phyloP scores from a whole-genome alignment of 2,797 vertebrate genomes.

The Dryobates pubescens region DNA sequence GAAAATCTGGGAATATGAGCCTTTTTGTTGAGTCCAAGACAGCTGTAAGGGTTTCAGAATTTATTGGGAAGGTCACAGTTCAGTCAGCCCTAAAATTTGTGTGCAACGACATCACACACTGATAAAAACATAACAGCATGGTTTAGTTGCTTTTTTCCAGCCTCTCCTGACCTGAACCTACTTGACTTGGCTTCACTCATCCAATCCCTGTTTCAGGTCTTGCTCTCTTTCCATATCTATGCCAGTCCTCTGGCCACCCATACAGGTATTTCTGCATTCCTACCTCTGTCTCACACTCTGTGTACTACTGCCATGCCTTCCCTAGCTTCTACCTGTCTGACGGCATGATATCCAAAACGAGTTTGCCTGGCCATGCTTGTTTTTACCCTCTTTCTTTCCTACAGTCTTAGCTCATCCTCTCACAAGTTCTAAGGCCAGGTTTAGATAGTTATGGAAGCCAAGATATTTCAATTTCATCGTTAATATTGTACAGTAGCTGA shows the following conservation, averaged over 20 bases:
- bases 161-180: neutral
- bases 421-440: neutral
- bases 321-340: neutral
- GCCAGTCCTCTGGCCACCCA: neutral
- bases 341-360: neutral
- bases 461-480: neutral
- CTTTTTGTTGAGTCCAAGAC: neutral
- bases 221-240: neutral
- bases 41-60: neutral
- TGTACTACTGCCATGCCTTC: neutral
- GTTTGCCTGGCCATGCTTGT: neutral
- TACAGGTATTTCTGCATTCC: neutral
- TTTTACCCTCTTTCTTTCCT: neutral
- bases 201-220: neutral
- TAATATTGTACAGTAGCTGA: neutral
- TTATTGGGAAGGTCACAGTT: neutral
- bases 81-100: neutral
- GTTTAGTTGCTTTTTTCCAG: neutral
- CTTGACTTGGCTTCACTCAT: neutral
- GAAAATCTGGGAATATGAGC: neutral
- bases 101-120: neutral
- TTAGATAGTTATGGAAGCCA: neutral
- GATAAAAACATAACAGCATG: neutral
- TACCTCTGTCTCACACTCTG: neutral
- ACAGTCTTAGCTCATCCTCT: neutral